A percentile compares a stretch with the other conserved stretches of the same genome.
These are phyloP conservation scores for Lycophotia porphyrea DNA, from an alignment of 2,888 invertebrate species.

Conservation along the genomic window DNA sequence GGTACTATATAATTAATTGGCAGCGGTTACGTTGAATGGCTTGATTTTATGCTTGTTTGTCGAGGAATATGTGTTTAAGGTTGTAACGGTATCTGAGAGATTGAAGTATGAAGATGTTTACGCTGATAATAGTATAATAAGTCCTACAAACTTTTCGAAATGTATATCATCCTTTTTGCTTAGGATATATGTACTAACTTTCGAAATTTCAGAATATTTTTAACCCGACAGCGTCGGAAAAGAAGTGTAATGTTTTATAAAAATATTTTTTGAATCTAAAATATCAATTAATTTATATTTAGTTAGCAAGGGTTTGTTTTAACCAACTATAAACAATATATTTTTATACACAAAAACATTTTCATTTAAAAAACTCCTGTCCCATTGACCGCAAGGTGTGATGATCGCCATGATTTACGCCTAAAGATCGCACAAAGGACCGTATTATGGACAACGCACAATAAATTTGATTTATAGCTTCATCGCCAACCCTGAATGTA, in stretches of 20 bases:
- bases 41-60: conserved; percentile 41
- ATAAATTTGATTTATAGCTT: conserved; percentile 88
- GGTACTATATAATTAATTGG: conserved; percentile 53
- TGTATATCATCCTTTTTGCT: rapidly evolving
- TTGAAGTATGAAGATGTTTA: conserved; percentile 1
- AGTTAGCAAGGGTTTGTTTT: neutral
- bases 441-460: conserved; percentile 80
- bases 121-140: no score
- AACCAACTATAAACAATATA: neutral
- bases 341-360: conserved; percentile 9
- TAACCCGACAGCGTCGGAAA: neutral
- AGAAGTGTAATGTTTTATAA: neutral
- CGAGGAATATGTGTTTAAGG: conserved; percentile 18
- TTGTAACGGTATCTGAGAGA: conserved; percentile 1
- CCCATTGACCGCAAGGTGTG: conserved; percentile 70
- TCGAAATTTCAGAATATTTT: neutral
- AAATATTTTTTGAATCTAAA: neutral
- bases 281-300: neutral
- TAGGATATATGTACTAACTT: neutral
- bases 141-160: neutral
- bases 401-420: conserved; percentile 81
- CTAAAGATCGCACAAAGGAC: conserved; percentile 76
- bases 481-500: conserved; percentile 79
- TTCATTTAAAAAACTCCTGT: conserved; percentile 33
- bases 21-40: conserved; percentile 37